These are phyloP conservation scores for Amblyteles armatorius DNA, from an alignment of 2,888 invertebrate species.

Conservation along the genomic window DNA sequence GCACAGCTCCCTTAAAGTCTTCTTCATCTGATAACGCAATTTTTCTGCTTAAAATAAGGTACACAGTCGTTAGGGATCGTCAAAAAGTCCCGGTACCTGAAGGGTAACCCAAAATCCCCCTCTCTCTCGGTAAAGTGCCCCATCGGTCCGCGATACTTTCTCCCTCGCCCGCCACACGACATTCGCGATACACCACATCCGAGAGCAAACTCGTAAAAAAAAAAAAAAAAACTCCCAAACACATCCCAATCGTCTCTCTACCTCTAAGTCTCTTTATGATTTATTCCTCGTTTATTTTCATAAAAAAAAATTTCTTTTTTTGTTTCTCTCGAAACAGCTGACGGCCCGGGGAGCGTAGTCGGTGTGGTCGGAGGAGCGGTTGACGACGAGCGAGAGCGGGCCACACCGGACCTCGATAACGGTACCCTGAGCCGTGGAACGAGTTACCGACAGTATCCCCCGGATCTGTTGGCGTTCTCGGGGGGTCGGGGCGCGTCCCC, in stretches of 20 bases:
- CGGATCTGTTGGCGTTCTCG: constrained; percentile 93
- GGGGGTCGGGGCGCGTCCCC: constrained; percentile 85
- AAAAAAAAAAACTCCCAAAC: neutral
- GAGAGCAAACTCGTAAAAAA: neutral
- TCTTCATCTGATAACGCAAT: no score
- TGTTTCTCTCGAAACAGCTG: constrained; percentile 81
- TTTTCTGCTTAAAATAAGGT: no score
- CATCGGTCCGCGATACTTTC: neutral
- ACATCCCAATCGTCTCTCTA: neutral
- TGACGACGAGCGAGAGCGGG: constrained; percentile 77
- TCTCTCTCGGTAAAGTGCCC: constrained; percentile 63
- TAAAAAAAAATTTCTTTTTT: constrained; percentile 72
- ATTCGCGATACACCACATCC: neutral
- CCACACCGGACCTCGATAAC: constrained; percentile 82
- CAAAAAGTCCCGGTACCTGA: no score
- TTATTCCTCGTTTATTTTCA: constrained; percentile 55
- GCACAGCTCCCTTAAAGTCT: no score
- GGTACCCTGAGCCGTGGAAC: constrained; percentile 86
- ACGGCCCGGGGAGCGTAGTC: constrained; percentile 86
- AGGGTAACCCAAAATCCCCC: no score
- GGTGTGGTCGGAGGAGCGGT: constrained; percentile 84
- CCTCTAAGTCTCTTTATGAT: constrained; percentile 5
- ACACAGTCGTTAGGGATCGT: no score
- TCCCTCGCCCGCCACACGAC: neutral
- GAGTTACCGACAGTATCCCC: constrained; percentile 89